Evolutionary conservation across 2,888 invertebrate genomes (phyloP).

Genomic region (Agrilus mali): DNA sequence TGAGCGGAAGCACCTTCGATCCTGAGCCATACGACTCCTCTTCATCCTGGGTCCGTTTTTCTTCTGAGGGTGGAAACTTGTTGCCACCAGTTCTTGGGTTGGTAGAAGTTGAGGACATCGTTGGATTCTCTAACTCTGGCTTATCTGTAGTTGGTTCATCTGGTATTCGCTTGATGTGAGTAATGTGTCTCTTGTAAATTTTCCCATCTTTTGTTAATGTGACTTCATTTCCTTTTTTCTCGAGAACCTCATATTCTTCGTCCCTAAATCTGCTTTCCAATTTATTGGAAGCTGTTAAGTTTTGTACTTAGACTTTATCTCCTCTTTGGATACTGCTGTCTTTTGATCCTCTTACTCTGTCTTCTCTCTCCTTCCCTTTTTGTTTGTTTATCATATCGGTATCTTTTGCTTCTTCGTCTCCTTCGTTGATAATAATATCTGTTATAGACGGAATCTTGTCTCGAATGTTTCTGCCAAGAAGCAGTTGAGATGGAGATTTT

Average conservation of each 20-base stretch:
- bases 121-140: too few relatives aligned
- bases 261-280: too few relatives aligned
- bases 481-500: constrained; percentile 17
- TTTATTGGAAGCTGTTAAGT: not conserved
- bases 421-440: constrained; percentile 8
- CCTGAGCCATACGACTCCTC: too few relatives aligned
- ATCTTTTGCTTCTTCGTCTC: constrained; percentile 13
- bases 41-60: too few relatives aligned
- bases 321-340: constrained; percentile 5
- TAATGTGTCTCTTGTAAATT: too few relatives aligned
- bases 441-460: constrained; percentile 15
- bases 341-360: constrained; percentile 11
- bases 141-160: too few relatives aligned
- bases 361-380: constrained; percentile 16
- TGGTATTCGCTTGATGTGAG: too few relatives aligned
- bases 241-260: constrained; percentile 7
- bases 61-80: too few relatives aligned
- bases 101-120: too few relatives aligned
- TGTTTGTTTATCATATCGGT: constrained; percentile 15
- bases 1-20: too few relatives aligned
- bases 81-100: too few relatives aligned
- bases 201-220: too few relatives aligned
- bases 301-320: constrained; percentile 5
- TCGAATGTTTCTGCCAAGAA: constrained; percentile 14
- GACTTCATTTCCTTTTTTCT: constrained; percentile 6